These are phyloP conservation scores for Ammospiza maritima DNA, from an alignment of 2,797 vertebrate genomes.

Conservation along the genomic window DNA sequence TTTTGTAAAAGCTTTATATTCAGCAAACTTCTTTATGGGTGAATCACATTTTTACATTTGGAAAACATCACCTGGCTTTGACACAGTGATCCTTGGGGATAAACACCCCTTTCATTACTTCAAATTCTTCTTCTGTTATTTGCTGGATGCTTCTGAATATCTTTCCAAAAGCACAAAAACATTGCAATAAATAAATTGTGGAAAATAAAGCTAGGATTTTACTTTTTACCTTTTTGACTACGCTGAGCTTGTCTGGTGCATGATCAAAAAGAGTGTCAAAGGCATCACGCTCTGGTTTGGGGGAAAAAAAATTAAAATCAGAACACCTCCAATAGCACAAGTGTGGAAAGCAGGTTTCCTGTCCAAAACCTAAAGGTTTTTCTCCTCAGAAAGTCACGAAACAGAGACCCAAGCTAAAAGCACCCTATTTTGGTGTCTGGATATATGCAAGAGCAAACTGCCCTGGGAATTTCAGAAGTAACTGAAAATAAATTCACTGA, in stretches of 20 bases:
- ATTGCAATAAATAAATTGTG: background rate
- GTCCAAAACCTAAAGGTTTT: background rate
- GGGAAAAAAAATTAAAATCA: background rate
- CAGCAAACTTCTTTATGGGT: background rate
- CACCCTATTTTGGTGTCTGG: background rate
- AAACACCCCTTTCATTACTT: background rate
- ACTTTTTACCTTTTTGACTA: conserved; percentile 93
- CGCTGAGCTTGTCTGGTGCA: conserved; percentile 94
- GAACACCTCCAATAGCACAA: background rate
- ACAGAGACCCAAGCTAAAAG: background rate
- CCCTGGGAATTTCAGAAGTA: background rate
- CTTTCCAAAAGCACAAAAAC: background rate
- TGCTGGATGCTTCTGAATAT: background rate
- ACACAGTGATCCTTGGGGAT: background rate
- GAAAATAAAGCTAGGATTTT: background rate
- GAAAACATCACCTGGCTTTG: background rate
- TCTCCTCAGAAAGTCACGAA: background rate
- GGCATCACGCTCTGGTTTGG: conserved; percentile 88
- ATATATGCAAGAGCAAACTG: background rate
- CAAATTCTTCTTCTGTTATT: background rate
- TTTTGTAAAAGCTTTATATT: background rate
- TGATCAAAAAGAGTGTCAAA: conserved; percentile 97
- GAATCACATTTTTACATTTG: background rate
- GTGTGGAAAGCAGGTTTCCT: background rate
- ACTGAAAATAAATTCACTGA: background rate